These are phyloP conservation scores for Phymastichus coffea DNA, from an alignment of 1,140 invertebrate genomes.

Conservation along the genomic window DNA sequence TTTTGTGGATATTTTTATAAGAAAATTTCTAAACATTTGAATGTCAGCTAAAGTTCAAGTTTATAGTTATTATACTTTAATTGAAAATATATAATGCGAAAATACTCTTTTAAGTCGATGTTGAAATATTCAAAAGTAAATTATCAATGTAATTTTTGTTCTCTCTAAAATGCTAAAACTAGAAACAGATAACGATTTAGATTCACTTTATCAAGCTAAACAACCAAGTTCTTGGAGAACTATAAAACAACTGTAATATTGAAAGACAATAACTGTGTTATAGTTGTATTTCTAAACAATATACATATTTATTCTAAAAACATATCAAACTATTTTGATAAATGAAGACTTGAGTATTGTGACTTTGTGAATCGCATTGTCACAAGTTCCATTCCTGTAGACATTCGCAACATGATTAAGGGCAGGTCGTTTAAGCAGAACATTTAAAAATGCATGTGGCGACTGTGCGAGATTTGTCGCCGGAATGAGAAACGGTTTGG, in stretches of 20 bases:
- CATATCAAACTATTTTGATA: constrained; percentile 10
- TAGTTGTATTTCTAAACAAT: neutral
- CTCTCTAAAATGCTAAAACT: neutral
- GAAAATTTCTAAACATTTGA: too few species aligned
- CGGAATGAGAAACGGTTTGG: neutral
- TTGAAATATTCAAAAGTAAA: too few species aligned
- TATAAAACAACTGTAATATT: too few species aligned
- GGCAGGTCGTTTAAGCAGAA: constrained; percentile 2
- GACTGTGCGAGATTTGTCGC: constrained; percentile 7
- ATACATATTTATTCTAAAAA: constrained; percentile 7
- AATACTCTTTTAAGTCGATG: too few species aligned
- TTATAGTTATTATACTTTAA: too few species aligned
- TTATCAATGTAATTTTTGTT: neutral
- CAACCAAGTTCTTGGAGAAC: too few species aligned
- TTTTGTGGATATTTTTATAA: too few species aligned
- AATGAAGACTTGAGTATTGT: neutral
- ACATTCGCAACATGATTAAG: neutral
- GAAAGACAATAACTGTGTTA: neutral
- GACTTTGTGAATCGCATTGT: neutral
- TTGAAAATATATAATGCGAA: too few species aligned
- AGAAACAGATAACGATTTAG: neutral
- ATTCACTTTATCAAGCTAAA: neutral
- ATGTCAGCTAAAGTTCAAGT: too few species aligned
- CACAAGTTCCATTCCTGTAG: neutral
- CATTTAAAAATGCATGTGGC: neutral